Conservation (phyloP, 30 jellyfish, hydroid and myxozoan genomes). For the Pseudorhiza aurosa region DNA sequence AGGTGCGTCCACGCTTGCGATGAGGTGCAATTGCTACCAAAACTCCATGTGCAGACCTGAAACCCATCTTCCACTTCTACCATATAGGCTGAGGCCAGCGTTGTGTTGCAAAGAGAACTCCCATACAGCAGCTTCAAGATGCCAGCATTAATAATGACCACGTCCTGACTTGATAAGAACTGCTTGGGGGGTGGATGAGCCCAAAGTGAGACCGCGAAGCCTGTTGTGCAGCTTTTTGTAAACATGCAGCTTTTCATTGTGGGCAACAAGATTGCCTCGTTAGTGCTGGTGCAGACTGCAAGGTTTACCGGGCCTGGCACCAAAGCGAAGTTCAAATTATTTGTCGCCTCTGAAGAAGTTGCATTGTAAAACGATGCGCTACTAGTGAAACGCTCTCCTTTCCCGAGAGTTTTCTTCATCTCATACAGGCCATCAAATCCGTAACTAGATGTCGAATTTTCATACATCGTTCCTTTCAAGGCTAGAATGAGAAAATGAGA, state of each 20-base stretch:
- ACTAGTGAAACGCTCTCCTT: background rate
- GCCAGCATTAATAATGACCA: background rate
- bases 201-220: slow-evolving; percentile 25
- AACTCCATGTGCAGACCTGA: background rate
- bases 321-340: background rate
- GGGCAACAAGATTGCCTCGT: background rate
- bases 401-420: background rate
- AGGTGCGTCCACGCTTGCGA: slow-evolving; percentile 26
- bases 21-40: slow-evolving; percentile 2
- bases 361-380: background rate
- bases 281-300: slow-evolving; percentile 16
- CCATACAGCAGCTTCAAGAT: background rate
- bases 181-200: slow-evolving; percentile 13
- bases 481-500: slow-evolving; percentile 6
- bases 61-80: background rate
- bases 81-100: background rate
- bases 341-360: background rate
- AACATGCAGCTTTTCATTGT: background rate
- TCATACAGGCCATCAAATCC: background rate
- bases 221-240: background rate
- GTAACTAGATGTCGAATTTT: background rate
- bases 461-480: background rate
- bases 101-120: background rate
- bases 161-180: background rate
- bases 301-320: slow-evolving; percentile 27